Evolutionary conservation across 2,113 vertebrate species (phyloP), one percentile per base, ranked within the genome.

Genomic region (Datnioides undecimradiatus): DNA sequence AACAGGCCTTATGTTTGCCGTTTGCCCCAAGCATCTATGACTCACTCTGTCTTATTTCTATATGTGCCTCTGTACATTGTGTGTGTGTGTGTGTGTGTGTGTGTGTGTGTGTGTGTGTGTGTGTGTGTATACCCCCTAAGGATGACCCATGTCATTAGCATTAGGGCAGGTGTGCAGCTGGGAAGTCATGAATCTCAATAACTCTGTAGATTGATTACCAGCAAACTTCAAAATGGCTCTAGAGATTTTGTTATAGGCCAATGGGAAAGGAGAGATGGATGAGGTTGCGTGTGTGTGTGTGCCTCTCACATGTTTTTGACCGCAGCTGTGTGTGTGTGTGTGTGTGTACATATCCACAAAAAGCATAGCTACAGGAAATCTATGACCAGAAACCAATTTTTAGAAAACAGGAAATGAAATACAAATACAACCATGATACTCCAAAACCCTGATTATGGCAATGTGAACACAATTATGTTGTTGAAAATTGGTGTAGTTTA

Each of bases 151-250:
- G 38, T 59, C 46, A 80, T 87, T 84, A 84, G 43, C 73, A 80
- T 75, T 58, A 34, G 57, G 55, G 83, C 76, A 90, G 87, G 78
- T 87, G 78, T 83, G 51, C 70, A 40, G 67, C 76, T 67, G 57
- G 57, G 23, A 80, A 80, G 73, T 78, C 80, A 86, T 87, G 79
- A 83, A 91, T 92, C 83, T 87, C 70, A 88, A 86, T 90, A 78
- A 81, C 55, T 81, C 59, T 38, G 80, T 63, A 76, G 80, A 84
- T 62, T 74, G 83, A 84, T 76, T 73, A 73, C 82, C 54, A 54
- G 59, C 65, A 48, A 58, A 69, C 75, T 77, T 66, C 55, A 66
- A 74, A 90, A 76, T 70, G 83, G 25, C 79, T 63, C 70, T 14
- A 63, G 80, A 68, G 72, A 78, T 87, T 79, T 57, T 65, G 72